A percentile compares a stretch with the other conserved stretches of the same genome.
These are phyloP conservation scores for Drosophila leonis DNA, from an alignment of 2,888 invertebrate species.

Conservation along the genomic window DNA sequence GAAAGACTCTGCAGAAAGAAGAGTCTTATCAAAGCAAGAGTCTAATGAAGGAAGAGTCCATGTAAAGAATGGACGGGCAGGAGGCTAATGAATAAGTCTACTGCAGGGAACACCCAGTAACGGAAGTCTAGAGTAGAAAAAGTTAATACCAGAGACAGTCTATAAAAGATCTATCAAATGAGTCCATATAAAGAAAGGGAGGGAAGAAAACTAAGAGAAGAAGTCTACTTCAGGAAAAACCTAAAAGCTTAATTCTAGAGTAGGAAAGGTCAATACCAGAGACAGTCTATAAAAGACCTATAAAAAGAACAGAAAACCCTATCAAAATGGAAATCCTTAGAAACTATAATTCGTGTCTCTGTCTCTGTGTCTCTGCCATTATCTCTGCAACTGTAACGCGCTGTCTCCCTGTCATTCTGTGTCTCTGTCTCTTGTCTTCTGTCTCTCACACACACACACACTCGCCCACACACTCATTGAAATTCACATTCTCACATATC, in stretches of 20 bases:
- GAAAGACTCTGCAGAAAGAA: neutral
- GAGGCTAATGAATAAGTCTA: too few species aligned
- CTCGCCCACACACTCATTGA: neutral
- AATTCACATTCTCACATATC: slow-evolving; percentile 17
- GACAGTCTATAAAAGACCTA: neutral
- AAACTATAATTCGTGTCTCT: neutral
- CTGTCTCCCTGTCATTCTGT: neutral
- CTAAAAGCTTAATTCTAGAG: too few species aligned
- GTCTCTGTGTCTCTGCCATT: neutral
- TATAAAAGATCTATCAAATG: too few species aligned
- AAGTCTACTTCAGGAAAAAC: too few species aligned
- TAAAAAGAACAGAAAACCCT: neutral
- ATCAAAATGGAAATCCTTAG: neutral
- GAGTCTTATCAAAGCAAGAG: neutral
- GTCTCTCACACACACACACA: slow-evolving; percentile 3
- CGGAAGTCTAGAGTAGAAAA: too few species aligned
- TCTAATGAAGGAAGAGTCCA: neutral
- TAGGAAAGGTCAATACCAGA: neutral
- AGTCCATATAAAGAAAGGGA: too few species aligned
- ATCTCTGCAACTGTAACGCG: neutral
- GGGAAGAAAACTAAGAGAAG: too few species aligned
- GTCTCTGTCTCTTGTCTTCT: neutral
- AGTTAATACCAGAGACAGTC: too few species aligned
- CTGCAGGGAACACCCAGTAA: too few species aligned
- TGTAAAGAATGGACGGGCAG: too few species aligned